Percentiles rank a stretch among this genome's conserved stretches.
phyloP scores from a whole-genome alignment of 2,888 invertebrate species.

The Oscheius myriophilus region DNA sequence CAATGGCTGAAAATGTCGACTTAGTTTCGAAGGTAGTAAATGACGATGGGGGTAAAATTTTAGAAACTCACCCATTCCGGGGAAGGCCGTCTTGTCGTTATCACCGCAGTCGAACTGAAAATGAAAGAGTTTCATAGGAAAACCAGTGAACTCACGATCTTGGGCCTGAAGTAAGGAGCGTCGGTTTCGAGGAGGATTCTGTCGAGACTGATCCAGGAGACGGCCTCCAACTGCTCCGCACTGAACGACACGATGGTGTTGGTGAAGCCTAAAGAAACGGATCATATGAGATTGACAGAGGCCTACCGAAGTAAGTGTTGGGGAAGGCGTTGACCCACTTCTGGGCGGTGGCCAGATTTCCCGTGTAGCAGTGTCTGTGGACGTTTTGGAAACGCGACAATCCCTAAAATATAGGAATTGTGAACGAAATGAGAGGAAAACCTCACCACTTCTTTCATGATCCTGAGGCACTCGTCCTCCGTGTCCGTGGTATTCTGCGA shows the following conservation, averaged over 20 bases:
- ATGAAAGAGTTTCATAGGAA: not conserved
- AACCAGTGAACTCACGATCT: slow-evolving; percentile 3
- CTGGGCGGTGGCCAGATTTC: slow-evolving; percentile 69
- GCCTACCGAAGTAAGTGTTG: slow-evolving; percentile 71
- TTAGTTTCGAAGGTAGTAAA: not conserved
- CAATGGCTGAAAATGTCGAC: slow-evolving; percentile 34
- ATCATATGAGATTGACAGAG: not conserved
- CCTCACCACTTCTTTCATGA: slow-evolving; percentile 71
- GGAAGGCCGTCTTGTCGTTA: slow-evolving; percentile 22
- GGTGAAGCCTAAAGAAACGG: slow-evolving; percentile 36
- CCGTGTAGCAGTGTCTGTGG: slow-evolving; percentile 74
- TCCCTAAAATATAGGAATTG: slow-evolving; percentile 50
- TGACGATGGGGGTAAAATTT: too few species aligned
- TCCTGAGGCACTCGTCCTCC: slow-evolving; percentile 71
- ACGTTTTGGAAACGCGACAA: slow-evolving; percentile 71
- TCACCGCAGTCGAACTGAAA: slow-evolving; percentile 21
- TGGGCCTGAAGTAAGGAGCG: slow-evolving; percentile 74
- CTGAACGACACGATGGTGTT: slow-evolving; percentile 1
- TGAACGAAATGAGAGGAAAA: not conserved
- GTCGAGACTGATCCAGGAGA: slow-evolving; percentile 71
- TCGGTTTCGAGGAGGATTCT: slow-evolving; percentile 74
- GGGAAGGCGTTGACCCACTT: slow-evolving; percentile 72
- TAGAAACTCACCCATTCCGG: slow-evolving; percentile 35
- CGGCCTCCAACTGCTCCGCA: slow-evolving; percentile 64
- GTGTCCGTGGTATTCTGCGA: slow-evolving; percentile 65